Base-by-base conservation (phyloP, 2,888 invertebrate species). In the Drosophila kanekoi region DNA sequence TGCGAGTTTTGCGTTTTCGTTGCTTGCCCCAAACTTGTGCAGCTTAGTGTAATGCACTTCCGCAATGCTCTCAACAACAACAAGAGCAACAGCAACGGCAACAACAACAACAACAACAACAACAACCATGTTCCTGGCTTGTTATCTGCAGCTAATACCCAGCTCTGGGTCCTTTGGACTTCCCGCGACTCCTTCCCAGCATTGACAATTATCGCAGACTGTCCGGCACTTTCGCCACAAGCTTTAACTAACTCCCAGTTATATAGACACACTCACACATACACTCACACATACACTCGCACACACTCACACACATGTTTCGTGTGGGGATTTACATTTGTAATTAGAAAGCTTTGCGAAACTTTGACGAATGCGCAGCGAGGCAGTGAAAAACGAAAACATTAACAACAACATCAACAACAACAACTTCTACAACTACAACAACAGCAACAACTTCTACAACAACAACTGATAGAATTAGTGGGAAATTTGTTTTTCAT, bases 261-360 rank as follows among this genome's bases (percentile, higher is more conserved):
- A 70, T 9, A 40, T n/a, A 20, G 28, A 33, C 3, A 38, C 28
- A 37, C 43, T 49, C 35, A 61, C 18, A 20, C 11, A 43, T 13
- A 35, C n/a, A 20, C 5, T 47, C 14, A 49, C 52, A 56, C 32
- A 84, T 41, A 60, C 23, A 69, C 8, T 48, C 8, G 11, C 9
- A n/a, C 3, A 69, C 8, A 51, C 8, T 13, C 9, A n/a, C 3
- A 32, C 40, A 56, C 37, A 56, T 9, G 53, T 58, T 62, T 73
- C 72, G 64, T 74, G 48, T 67, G 58, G 82, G 89, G 84, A 90
- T 90, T 90, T 90, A 90, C 89, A 89, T 89, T 89, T 85, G 89
- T 87, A 90, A 90, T 90, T 89, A 86, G 88, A 77, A 86, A 88
- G 90, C 89, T 90, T 90, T 80, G 64, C 68, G 47, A 72, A 86